A percentile compares a stretch with the other conserved stretches of the same genome.
phyloP scores from a whole-genome alignment of 2,888 invertebrate species.

The Eristalis intricaria region DNA sequence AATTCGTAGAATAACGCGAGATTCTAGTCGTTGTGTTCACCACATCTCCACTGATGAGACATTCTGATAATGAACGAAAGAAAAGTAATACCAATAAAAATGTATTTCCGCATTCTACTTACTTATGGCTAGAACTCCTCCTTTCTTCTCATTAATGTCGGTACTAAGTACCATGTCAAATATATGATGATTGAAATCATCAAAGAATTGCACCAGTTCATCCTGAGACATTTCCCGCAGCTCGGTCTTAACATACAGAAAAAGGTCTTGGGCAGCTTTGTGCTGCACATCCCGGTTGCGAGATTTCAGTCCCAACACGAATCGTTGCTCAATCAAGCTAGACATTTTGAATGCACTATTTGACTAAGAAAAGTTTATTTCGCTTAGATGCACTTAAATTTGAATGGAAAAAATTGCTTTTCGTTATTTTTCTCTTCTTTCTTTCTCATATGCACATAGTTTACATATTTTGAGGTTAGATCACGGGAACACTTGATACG shows the following conservation, averaged over 20 bases:
- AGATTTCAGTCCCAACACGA: conserved; percentile 94
- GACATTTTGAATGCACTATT: conserved; percentile 76
- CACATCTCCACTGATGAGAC: conserved; percentile 95
- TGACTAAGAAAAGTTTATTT: conserved; percentile 5
- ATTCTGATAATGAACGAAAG: conserved; percentile 84
- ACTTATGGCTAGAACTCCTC: conserved; percentile 96
- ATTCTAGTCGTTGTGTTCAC: conserved; percentile 95
- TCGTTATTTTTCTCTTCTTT: conserved; percentile 19
- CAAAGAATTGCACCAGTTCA: conserved; percentile 94
- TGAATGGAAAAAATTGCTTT: background rate
- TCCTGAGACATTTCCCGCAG: conserved; percentile 94
- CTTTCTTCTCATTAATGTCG: conserved; percentile 96
- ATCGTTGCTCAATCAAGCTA: conserved; percentile 86
- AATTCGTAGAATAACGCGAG: conserved; percentile 95
- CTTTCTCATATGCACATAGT: conserved; percentile 14
- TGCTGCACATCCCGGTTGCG: conserved; percentile 91
- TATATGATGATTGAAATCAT: conserved; percentile 97
- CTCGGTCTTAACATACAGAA: conserved; percentile 95
- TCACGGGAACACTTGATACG: conserved; percentile 28
- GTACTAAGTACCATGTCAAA: conserved; percentile 97
- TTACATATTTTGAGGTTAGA: conserved; percentile 67
- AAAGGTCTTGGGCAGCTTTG: conserved; percentile 94
- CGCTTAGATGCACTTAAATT: background rate
- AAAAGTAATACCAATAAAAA: background rate
- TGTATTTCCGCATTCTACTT: conserved; percentile 72